These are phyloP conservation scores for Agrochola litura DNA, from an alignment of 2,888 invertebrate genomes.

Conservation along the genomic window DNA sequence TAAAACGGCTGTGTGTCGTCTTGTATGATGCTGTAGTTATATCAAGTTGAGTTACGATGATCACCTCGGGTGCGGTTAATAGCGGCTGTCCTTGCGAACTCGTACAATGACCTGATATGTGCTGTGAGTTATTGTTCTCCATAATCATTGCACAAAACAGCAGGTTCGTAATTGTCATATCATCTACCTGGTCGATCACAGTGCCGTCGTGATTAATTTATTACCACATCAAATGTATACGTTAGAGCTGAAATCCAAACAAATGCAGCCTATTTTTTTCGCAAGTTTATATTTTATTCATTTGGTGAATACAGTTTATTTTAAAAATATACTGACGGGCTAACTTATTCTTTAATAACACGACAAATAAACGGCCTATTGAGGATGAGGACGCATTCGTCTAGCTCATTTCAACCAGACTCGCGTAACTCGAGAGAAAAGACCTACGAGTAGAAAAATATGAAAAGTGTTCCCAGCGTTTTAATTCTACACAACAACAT, in stretches of 20 bases:
- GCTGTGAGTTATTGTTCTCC: constrained; percentile 45
- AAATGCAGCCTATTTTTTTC: constrained; percentile 18
- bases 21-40: constrained; percentile 76
- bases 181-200: constrained; percentile 2
- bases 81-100: constrained; percentile 41
- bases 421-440: constrained; percentile 18
- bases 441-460: constrained; percentile 25
- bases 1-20: constrained; percentile 75
- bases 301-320: constrained; percentile 31
- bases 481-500: constrained; percentile 28
- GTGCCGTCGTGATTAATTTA: constrained; percentile 29
- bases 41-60: constrained; percentile 78
- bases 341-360: constrained; percentile 31
- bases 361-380: constrained; percentile 29
- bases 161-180: constrained; percentile 28
- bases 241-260: constrained; percentile 28
- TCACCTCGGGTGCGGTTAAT: constrained; percentile 72
- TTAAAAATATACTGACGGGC: constrained; percentile 8
- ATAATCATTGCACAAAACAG: constrained; percentile 36
- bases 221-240: constrained; percentile 15
- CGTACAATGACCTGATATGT: constrained; percentile 41
- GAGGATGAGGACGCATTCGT: constrained; percentile 21
- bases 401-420: constrained; percentile 23
- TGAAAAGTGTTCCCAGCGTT: constrained; percentile 8
- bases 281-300: constrained; percentile 32